Evolutionary conservation across 2,888 invertebrate species (phyloP).

Genomic region (Eupithecia inturbata): DNA sequence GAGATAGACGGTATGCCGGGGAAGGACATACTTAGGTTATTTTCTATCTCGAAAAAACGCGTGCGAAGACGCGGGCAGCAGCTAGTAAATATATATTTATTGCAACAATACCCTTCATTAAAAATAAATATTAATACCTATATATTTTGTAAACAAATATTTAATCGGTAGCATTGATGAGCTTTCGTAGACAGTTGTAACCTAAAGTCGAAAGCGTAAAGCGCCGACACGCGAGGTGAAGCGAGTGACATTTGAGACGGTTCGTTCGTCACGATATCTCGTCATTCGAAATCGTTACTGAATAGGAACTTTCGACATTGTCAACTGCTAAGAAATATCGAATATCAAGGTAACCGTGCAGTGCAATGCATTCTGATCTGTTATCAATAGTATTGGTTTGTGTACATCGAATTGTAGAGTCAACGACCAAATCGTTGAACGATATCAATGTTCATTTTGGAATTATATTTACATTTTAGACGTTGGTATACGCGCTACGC

Average conservation of each 20-base stretch:
- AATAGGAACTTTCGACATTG: slow-evolving; percentile 1
- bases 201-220: slow-evolving; percentile 2
- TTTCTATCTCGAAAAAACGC: too few relatives aligned
- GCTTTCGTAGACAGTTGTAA: not conserved
- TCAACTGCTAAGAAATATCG: not conserved
- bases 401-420: too few relatives aligned
- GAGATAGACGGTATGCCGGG: too few relatives aligned
- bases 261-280: not conserved
- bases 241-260: slow-evolving; percentile 5
- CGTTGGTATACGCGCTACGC: too few relatives aligned
- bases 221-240: slow-evolving; percentile 1
- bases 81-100: too few relatives aligned
- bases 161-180: not conserved
- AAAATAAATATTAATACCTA: too few relatives aligned
- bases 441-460: not conserved
- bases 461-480: too few relatives aligned
- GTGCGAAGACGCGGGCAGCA: too few relatives aligned
- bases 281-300: not conserved
- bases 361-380: not conserved
- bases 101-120: too few relatives aligned
- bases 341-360: not conserved
- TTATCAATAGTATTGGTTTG: too few relatives aligned
- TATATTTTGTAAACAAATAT: too few relatives aligned
- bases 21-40: too few relatives aligned
- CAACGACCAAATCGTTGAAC: not conserved